A percentile compares a stretch with the other conserved stretches of the same genome.
Evolutionary conservation across 2,797 vertebrate species (phyloP).

Genomic region (Oceanodroma leucorhoa): DNA sequence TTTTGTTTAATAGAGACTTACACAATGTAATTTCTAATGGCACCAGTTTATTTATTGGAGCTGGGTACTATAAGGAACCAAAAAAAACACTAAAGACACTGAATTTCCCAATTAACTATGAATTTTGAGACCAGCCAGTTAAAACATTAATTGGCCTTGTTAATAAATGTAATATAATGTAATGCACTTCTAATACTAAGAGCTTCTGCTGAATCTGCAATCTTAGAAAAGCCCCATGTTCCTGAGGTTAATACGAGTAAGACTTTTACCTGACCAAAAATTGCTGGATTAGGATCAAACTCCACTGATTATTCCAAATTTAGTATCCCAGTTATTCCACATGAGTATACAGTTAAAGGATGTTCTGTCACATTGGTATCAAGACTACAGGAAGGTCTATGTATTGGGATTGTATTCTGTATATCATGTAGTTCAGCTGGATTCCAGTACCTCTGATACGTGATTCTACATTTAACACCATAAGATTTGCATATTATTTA

Average conservation of each 20-base stretch:
- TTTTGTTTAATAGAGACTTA: not conserved
- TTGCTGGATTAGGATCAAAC: not conserved
- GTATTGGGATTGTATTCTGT: not conserved
- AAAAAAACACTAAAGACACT: not conserved
- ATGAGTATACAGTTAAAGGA: not conserved
- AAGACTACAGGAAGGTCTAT: not conserved
- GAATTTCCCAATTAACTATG: not conserved
- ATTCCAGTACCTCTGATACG: not conserved
- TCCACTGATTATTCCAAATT: not conserved
- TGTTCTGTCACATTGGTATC: not conserved
- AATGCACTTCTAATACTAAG: not conserved
- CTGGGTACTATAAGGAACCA: not conserved
- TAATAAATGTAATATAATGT: not conserved
- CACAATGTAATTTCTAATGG: not conserved
- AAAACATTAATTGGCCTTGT: not conserved
- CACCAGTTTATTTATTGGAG: not conserved
- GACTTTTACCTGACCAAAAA: not conserved
- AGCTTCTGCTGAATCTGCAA: not conserved
- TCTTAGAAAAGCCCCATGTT: not conserved
- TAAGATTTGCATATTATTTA: not conserved
- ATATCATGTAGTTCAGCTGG: not conserved
- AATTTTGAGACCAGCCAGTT: not conserved
- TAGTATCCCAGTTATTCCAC: not conserved
- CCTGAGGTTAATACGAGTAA: not conserved
- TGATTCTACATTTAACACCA: not conserved